Evolutionary conservation across 2,113 vertebrate species (phyloP).

Genomic region (Dicentrarchus labrax): DNA sequence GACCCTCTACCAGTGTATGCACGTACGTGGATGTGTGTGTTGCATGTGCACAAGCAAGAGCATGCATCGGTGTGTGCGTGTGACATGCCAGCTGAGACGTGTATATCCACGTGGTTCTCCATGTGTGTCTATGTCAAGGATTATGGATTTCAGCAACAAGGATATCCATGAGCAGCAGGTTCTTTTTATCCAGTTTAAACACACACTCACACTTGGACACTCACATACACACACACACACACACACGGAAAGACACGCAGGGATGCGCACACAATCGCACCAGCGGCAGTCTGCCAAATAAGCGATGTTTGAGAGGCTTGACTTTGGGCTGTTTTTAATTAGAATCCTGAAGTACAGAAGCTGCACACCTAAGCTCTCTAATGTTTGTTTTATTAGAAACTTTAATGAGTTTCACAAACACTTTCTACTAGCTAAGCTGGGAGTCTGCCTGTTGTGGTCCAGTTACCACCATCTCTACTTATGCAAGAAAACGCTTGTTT

Average conservation of each 20-base stretch:
- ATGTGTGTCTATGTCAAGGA: slow-evolving; percentile 40
- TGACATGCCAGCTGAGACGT: neutral
- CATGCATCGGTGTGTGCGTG: neutral
- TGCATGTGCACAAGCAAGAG: neutral
- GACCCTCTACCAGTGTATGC: neutral
- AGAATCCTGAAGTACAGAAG: slow-evolving; percentile 56
- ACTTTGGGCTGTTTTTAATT: slow-evolving; percentile 72
- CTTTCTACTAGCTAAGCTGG: slow-evolving; percentile 29
- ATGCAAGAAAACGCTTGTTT: slow-evolving; percentile 44
- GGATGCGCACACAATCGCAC: slow-evolving; percentile 19
- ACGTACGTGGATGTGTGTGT: slow-evolving; percentile 17
- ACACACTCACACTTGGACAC: neutral
- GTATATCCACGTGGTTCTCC: neutral
- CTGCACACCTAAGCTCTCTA: slow-evolving; percentile 56
- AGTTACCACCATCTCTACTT: slow-evolving; percentile 31
- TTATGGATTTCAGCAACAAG: slow-evolving; percentile 27
- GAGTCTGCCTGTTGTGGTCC: slow-evolving; percentile 24
- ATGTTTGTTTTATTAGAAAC: slow-evolving; percentile 64
- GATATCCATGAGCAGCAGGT: slow-evolving; percentile 31
- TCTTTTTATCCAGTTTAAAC: slow-evolving; percentile 13
- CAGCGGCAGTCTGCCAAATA: slow-evolving; percentile 36
- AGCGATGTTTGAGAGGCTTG: slow-evolving; percentile 38
- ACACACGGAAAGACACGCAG: slow-evolving; percentile 1
- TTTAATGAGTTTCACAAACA: slow-evolving; percentile 60
- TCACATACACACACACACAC: neutral